Base-by-base conservation (phyloP, 2,113 vertebrate genomes). In the Trichechus manatus region DNA sequence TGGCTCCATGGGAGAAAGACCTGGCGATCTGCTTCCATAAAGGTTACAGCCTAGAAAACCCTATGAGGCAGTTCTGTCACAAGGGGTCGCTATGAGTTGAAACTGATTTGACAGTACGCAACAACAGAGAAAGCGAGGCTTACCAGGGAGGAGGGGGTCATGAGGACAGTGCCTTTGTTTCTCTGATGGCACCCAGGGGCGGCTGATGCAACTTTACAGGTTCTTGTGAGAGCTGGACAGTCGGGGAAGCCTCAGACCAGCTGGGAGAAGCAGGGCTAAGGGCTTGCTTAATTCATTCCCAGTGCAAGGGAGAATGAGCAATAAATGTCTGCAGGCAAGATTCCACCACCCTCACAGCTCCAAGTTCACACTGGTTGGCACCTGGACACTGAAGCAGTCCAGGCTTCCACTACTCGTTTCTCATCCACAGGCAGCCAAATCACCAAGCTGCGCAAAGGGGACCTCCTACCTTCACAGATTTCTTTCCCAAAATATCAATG, bases 361-460 rank as follows among this genome's bases (percentile, higher is more conserved):
- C 84, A 93, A 97, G 97, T 97, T 98, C 97, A 97, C 94, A 66
- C 96, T 96, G 96, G 93, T 93, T 96, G 96, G 97, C 95, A 97
- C 96, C 97, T 96, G 93, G 97, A 97, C 96, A 96, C 96, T 95
- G 97, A 98, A 98, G 97, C 85, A 77, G 95, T 91, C 94, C 96
- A 77, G 96, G 53, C 61, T 9, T 85, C 74, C 92, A 70, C 77
- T 88, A 84, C 96, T 97, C 97, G 20, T 82, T 19, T 9, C 86
- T 59, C 1, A 89, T 64, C 95, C 93, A 96, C 89, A 96, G 97
- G 93, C 33, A 95, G 84, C 3, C 88, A 17, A 31, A 33, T 50
- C 89, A 97, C 97, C 97, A 96, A 96, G 97, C 95, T 53, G 81
- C 1, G 64, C 86, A 80, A 97, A 0, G 0, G 74, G 94, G 93